phyloP scores from a whole-genome alignment of 1,140 invertebrate species.

The Conus ventricosus region DNA sequence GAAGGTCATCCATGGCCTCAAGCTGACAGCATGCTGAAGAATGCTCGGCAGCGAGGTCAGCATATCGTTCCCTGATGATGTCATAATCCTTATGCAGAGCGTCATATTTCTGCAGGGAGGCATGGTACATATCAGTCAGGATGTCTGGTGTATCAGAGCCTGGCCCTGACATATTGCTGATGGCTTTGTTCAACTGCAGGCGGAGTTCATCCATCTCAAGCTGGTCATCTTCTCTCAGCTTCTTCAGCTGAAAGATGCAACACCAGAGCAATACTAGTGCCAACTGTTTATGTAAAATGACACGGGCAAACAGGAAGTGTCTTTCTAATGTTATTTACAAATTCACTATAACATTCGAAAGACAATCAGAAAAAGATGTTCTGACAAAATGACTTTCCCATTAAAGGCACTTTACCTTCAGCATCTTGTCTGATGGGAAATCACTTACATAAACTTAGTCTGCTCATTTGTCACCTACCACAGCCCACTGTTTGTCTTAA shows the following conservation, averaged over 20 bases:
- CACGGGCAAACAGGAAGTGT: too few relatives aligned
- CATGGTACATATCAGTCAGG: conserved; percentile 82
- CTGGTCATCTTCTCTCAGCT: conserved; percentile 75
- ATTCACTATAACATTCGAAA: too few relatives aligned
- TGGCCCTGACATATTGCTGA: conserved; percentile 37
- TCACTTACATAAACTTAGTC: too few relatives aligned
- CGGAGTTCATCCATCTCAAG: conserved; percentile 78
- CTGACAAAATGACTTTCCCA: too few relatives aligned
- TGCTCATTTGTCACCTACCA: too few relatives aligned
- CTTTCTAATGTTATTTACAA: too few relatives aligned
- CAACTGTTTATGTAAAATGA: too few relatives aligned
- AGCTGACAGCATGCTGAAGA: conserved; percentile 85
- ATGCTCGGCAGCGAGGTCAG: conserved; percentile 87
- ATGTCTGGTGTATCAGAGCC: conserved; percentile 70
- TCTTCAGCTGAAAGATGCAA: conserved; percentile 76
- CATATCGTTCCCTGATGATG: conserved; percentile 84
- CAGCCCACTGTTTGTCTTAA: too few relatives aligned
- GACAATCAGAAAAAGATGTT: too few relatives aligned
- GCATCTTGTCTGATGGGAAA: too few relatives aligned
- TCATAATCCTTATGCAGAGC: conserved; percentile 88
- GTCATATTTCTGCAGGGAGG: conserved; percentile 85
- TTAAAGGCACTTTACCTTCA: too few relatives aligned
- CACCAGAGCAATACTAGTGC: too few relatives aligned
- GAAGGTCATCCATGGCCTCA: conserved; percentile 76
- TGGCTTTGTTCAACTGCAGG: conserved; percentile 75